Conservation (phyloP, 2,888 invertebrate species). For the Lysandra coridon region DNA sequence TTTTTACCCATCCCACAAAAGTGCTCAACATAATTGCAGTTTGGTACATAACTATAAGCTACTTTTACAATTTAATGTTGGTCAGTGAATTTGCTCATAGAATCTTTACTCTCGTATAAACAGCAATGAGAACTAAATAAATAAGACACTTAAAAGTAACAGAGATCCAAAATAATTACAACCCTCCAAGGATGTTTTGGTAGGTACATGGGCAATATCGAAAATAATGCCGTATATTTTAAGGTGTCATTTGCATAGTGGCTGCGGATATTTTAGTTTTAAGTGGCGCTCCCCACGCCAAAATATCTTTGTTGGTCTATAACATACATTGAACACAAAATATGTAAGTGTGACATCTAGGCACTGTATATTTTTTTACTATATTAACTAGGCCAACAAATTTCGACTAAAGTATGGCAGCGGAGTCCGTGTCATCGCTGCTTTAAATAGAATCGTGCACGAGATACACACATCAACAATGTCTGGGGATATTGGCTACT, state of each 20-base stretch:
- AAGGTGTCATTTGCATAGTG: no score
- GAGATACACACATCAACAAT: no score
- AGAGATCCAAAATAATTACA: slow-evolving; percentile 6
- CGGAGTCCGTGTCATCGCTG: no score
- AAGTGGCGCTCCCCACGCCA: neutral
- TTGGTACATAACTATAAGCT: neutral
- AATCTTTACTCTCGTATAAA: neutral
- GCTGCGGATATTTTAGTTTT: no score
- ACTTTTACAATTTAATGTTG: neutral
- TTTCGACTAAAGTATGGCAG: neutral
- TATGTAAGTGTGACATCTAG: neutral
- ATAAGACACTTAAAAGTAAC: neutral
- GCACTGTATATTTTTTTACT: neutral
- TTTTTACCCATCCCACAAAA: no score
- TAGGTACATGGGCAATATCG: neutral
- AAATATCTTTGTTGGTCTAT: neutral
- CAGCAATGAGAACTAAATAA: neutral
- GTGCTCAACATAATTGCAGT: neutral
- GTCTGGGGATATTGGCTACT: no score
- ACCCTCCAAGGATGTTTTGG: neutral
- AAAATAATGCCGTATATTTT: no score
- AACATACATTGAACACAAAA: neutral
- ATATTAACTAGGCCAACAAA: neutral
- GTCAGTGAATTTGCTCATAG: neutral
- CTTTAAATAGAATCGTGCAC: no score